A percentile compares a stretch with the other conserved stretches of the same genome.
Conservation (phyloP, 2,113 vertebrate species). For the Aphelocoma coerulescens region DNA sequence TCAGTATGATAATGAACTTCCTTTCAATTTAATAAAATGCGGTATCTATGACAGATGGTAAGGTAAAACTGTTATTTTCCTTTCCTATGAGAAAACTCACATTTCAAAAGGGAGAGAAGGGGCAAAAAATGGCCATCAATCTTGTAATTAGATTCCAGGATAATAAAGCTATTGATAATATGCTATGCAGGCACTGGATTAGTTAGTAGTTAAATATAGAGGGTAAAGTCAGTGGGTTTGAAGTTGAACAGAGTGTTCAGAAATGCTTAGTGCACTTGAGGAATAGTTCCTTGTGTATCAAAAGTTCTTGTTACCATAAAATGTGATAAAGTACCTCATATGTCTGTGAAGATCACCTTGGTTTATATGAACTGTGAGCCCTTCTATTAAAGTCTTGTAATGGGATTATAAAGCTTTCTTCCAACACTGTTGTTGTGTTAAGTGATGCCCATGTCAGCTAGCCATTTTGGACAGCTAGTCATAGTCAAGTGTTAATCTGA, state of each 20-base stretch:
- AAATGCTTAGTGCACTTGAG: not conserved
- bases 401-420: not conserved
- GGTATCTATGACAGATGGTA: not conserved
- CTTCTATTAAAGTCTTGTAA: not conserved
- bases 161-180: slow-evolving; percentile 3
- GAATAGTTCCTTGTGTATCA: not conserved
- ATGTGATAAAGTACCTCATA: not conserved
- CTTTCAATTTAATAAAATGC: not conserved
- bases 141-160: not conserved
- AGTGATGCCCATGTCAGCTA: not conserved
- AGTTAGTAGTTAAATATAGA: not conserved
- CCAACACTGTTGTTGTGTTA: not conserved
- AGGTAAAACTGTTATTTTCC: not conserved
- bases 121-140: not conserved
- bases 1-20: not conserved
- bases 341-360: not conserved
- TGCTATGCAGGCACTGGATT: not conserved
- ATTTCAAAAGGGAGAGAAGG: not conserved
- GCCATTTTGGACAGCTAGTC: not conserved
- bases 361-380: not conserved
- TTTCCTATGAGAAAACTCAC: not conserved
- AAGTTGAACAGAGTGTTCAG: not conserved
- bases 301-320: not conserved
- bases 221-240: not conserved
- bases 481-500: not conserved